Conservation (phyloP, 1,140 invertebrate species). For the Rhizoglyphus robini region DNA sequence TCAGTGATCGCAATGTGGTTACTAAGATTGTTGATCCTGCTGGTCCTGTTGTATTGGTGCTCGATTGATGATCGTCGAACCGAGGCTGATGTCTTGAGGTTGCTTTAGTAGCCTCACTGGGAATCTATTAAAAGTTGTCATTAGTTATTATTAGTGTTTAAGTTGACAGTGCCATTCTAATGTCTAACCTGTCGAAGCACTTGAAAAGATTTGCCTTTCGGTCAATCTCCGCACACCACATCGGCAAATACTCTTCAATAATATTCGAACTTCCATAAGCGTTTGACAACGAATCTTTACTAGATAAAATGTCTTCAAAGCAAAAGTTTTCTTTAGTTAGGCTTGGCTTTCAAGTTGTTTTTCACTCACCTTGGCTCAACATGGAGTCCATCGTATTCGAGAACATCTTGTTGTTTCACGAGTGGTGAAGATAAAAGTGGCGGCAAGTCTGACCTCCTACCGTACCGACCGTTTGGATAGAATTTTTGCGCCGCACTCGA, state of each 20-base stretch:
- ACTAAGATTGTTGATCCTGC: too few species aligned
- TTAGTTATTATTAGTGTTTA: too few species aligned
- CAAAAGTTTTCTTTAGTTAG: too few species aligned
- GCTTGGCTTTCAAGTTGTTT: too few species aligned
- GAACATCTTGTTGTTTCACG: neutral
- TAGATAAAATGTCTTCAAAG: too few species aligned
- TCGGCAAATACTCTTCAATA: neutral
- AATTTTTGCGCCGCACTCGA: slow-evolving; percentile 26
- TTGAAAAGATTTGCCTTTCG: slow-evolving; percentile 2
- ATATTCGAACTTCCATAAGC: neutral
- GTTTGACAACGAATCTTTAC: too few species aligned
- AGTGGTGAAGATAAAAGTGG: slow-evolving; percentile 16
- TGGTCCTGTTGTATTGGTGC: too few species aligned
- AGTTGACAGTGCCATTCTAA: too few species aligned
- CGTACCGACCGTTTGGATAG: slow-evolving; percentile 28
- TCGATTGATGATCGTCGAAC: neutral
- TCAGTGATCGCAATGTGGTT: too few species aligned
- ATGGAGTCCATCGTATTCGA: neutral
- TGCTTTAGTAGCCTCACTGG: neutral
- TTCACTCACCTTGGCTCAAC: too few species aligned
- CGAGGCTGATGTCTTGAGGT: neutral
- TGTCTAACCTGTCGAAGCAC: neutral
- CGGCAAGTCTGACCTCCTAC: slow-evolving; percentile 23
- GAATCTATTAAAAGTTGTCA: neutral
- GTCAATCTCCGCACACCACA: slow-evolving; percentile 1